Conservation (phyloP, 2,888 invertebrate genomes). For the Liopterus haemorrhoidalis region DNA sequence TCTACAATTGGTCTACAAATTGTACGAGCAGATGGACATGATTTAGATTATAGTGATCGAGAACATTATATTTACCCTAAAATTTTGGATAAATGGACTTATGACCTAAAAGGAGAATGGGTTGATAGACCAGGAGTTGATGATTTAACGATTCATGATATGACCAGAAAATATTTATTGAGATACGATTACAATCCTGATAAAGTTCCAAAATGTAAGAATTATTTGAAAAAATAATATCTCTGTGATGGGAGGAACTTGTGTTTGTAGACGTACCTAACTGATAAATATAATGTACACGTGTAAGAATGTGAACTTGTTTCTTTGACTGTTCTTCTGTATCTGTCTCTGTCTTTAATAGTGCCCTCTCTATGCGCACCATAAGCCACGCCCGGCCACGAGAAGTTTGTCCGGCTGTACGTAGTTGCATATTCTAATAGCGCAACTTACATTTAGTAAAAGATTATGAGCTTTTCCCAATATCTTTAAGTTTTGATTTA, state of each 20-base stretch:
- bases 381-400: too few species aligned
- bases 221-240: background rate
- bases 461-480: too few species aligned
- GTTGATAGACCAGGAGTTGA: constrained; percentile 52
- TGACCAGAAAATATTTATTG: constrained; percentile 45
- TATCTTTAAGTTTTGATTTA: too few species aligned
- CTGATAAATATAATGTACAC: constrained; percentile 2
- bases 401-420: too few species aligned
- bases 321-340: background rate
- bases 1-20: constrained; percentile 46
- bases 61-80: constrained; percentile 34
- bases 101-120: constrained; percentile 50
- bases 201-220: constrained; percentile 38
- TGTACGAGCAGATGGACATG: constrained; percentile 45
- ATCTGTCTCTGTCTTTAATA: too few species aligned
- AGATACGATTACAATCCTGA: constrained; percentile 36
- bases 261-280: constrained; percentile 3
- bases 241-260: constrained; percentile 38
- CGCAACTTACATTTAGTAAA: too few species aligned
- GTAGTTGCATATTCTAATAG: too few species aligned
- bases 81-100: constrained; percentile 47
- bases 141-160: constrained; percentile 50
- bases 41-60: constrained; percentile 43
- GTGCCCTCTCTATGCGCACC: too few species aligned
- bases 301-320: background rate